These are phyloP conservation scores for Bruchidius siliquastri DNA, from an alignment of 2,888 invertebrate species.

Conservation along the genomic window DNA sequence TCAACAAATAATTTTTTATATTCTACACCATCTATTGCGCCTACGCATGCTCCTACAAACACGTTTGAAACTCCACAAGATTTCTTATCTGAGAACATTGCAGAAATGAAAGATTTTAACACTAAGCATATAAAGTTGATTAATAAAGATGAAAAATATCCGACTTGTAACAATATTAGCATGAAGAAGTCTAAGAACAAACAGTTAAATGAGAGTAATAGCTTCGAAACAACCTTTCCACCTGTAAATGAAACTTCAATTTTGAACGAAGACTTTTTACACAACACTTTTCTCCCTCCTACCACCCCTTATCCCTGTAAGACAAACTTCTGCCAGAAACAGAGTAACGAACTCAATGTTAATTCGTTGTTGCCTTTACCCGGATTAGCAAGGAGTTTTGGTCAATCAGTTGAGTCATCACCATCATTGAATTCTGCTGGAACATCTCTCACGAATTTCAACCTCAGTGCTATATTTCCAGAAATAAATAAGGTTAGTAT, in stretches of 20 bases:
- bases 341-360: slow-evolving; percentile 31
- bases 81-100: slow-evolving; percentile 12
- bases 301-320: slow-evolving; percentile 43
- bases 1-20: slow-evolving; percentile 36
- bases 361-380: slow-evolving; percentile 33
- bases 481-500: slow-evolving; percentile 61
- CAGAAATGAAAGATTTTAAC: slow-evolving; percentile 9
- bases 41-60: slow-evolving; percentile 33
- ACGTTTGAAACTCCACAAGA: slow-evolving; percentile 31
- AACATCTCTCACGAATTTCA: slow-evolving; percentile 68
- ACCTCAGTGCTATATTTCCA: slow-evolving; percentile 77
- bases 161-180: slow-evolving; percentile 11
- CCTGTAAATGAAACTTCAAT: slow-evolving; percentile 45
- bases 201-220: slow-evolving; percentile 25
- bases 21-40: slow-evolving; percentile 32
- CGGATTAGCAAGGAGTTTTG: slow-evolving; percentile 27
- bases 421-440: slow-evolving; percentile 42
- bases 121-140: slow-evolving; percentile 12
- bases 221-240: slow-evolving; percentile 43
- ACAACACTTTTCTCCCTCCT: slow-evolving; percentile 41
- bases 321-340: slow-evolving; percentile 42
- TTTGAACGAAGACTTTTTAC: slow-evolving; percentile 46
- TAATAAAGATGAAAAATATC: slow-evolving; percentile 21
- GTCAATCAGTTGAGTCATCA: slow-evolving; percentile 40
- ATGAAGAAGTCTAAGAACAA: slow-evolving; percentile 37